Conservation (phyloP, 2,797 vertebrate species). For the Falco columbarius region DNA sequence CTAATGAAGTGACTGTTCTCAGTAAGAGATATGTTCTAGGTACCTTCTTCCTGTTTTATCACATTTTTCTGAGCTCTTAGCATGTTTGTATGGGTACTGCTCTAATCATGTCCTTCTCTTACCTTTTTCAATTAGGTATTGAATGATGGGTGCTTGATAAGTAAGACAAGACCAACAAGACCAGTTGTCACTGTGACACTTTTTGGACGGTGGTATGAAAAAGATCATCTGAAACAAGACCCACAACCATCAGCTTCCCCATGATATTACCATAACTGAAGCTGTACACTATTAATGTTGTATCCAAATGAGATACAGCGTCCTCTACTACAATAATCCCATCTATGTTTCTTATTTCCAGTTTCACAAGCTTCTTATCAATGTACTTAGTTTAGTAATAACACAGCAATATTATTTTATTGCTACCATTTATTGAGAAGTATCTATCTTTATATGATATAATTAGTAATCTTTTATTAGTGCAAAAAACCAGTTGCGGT, state of each 20-base stretch:
- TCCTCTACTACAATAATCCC: neutral
- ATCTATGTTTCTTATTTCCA: neutral
- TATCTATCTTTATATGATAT: neutral
- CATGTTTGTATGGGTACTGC: neutral
- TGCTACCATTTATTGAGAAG: neutral
- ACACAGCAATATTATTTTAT: neutral
- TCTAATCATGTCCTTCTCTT: neutral
- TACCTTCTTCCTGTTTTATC: neutral
- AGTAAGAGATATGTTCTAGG: rapidly evolving
- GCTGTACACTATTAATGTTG: neutral
- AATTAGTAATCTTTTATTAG: neutral
- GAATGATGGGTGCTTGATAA: conserved; percentile 66
- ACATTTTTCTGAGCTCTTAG: neutral
- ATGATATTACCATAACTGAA: neutral
- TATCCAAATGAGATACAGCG: neutral
- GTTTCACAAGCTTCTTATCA: neutral
- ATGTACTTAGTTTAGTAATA: neutral
- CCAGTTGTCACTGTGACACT: conserved; percentile 70
- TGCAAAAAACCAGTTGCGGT: neutral
- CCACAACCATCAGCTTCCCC: neutral
- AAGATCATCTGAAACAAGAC: conserved; percentile 21
- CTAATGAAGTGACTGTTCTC: neutral
- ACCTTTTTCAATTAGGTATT: conserved; percentile 61
- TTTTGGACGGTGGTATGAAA: conserved; percentile 75
- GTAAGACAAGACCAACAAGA: conserved; percentile 14